Conservation (phyloP, 2,113 vertebrate genomes). For the Corythaixoides concolor region DNA sequence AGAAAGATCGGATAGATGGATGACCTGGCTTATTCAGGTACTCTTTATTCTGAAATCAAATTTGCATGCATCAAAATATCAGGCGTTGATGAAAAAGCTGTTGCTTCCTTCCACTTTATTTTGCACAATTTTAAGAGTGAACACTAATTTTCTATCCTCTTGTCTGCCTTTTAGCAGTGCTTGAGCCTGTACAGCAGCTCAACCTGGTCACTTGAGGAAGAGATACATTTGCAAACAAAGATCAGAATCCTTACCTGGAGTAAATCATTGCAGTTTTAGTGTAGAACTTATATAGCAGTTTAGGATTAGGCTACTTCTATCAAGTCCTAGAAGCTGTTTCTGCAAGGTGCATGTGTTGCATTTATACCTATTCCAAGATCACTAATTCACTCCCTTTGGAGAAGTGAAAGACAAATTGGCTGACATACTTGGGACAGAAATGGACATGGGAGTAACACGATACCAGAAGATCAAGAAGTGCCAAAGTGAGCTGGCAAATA, state of each 20-base stretch:
- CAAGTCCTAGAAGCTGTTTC: neutral
- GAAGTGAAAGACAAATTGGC: neutral
- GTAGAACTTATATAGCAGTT: neutral
- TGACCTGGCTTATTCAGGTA: neutral
- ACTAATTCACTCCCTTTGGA: neutral
- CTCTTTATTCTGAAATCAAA: neutral
- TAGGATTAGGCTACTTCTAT: neutral
- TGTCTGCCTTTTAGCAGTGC: neutral
- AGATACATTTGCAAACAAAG: neutral
- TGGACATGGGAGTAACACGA: neutral
- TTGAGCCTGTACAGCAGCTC: neutral
- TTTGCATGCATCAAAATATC: neutral
- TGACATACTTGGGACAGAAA: neutral
- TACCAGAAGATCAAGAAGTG: neutral
- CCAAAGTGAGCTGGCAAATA: neutral
- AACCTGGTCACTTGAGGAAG: neutral
- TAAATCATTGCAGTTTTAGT: neutral
- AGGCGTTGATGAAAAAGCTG: neutral
- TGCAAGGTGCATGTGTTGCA: neutral
- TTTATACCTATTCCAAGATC: neutral
- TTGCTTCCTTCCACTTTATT: neutral
- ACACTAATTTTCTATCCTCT: neutral
- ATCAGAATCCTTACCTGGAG: neutral
- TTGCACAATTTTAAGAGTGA: neutral
- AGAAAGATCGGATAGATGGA: neutral